phyloP scores from a whole-genome alignment of 2,113 vertebrate genomes.

The Engystomops pustulosus region DNA sequence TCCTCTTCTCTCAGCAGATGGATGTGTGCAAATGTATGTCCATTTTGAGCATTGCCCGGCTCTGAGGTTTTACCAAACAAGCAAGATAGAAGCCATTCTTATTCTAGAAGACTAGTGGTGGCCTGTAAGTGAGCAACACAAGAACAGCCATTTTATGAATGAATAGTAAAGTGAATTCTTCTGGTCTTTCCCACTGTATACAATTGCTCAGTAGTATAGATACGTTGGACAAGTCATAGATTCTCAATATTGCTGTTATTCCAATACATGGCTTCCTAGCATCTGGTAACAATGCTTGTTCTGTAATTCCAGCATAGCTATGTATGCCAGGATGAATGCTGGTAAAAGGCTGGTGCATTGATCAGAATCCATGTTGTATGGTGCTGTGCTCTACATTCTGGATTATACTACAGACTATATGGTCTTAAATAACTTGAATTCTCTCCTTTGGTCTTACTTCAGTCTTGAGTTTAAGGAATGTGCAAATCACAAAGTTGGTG shows the following conservation, averaged over 20 bases:
- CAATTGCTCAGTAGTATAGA: neutral
- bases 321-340: neutral
- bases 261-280: neutral
- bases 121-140: neutral
- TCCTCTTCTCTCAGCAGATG: neutral
- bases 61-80: neutral
- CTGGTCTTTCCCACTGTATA: neutral
- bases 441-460: neutral
- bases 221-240: neutral
- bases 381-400: neutral
- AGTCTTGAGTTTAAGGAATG: neutral
- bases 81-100: neutral
- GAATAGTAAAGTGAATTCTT: neutral
- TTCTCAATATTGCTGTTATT: neutral
- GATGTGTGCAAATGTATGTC: neutral
- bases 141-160: neutral
- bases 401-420: neutral
- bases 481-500: constrained; percentile 26
- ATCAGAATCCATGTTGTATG: neutral
- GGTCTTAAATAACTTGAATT: neutral
- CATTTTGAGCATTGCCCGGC: neutral
- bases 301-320: neutral
- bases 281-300: constrained; percentile 5
- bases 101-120: neutral
- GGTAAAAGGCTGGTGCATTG: constrained; percentile 3